Evolutionary conservation across 2,797 vertebrate species (phyloP).

Genomic region (Sphenodon punctatus): DNA sequence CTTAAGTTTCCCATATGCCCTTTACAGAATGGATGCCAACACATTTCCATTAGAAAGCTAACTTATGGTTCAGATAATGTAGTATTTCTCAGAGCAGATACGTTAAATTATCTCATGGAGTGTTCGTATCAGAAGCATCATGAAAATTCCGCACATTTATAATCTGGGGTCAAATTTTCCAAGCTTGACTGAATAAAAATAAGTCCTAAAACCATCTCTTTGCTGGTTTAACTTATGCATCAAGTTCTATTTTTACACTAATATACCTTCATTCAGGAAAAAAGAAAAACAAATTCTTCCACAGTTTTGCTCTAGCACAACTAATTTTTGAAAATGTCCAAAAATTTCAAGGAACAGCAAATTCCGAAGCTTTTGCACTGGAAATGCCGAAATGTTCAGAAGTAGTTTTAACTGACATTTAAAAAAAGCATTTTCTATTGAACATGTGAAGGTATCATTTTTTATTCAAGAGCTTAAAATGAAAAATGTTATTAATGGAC

Average conservation of each 20-base stretch:
- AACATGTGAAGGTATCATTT: no score
- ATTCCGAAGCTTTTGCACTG: no score
- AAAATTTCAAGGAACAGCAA: no score
- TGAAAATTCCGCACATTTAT: neutral
- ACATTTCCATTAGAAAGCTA: conserved; percentile 28
- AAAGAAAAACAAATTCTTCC: no score
- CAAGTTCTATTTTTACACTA: no score
- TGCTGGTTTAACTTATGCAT: no score
- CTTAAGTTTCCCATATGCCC: neutral
- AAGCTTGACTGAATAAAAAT: fast-evolving
- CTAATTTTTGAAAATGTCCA: no score
- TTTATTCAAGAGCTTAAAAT: neutral
- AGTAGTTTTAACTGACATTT: no score
- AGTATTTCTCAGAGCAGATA: neutral
- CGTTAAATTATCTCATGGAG: neutral
- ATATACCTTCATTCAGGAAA: no score
- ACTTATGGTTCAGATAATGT: neutral
- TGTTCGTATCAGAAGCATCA: neutral
- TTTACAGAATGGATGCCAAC: neutral
- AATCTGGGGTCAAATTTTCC: neutral
- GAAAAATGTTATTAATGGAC: neutral
- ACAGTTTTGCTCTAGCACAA: no score
- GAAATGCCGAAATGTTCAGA: no score
- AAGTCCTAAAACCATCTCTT: neutral
- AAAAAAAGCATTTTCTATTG: no score